These are phyloP conservation scores for Rhinoptilus africanus DNA, from an alignment of 2,113 vertebrate species.

Conservation along the genomic window DNA sequence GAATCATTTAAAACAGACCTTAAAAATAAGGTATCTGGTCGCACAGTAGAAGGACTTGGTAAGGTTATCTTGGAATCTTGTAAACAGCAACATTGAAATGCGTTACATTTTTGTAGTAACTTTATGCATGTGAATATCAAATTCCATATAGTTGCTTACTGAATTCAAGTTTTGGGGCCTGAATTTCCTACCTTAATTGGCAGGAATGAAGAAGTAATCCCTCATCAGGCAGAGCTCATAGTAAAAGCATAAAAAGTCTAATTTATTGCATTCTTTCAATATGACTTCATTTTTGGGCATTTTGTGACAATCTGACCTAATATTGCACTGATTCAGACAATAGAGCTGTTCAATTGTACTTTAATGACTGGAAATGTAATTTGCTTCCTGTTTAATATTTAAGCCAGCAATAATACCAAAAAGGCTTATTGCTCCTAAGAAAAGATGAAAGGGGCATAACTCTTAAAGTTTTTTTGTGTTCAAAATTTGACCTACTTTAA, in stretches of 20 bases:
- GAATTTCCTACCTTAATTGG: slow-evolving; percentile 19
- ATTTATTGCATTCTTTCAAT: slow-evolving; percentile 66
- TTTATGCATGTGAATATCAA: background rate
- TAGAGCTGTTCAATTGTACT: slow-evolving; percentile 61
- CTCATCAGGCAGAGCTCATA: background rate
- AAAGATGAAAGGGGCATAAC: slow-evolving; percentile 66
- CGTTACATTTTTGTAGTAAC: background rate
- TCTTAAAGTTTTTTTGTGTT: slow-evolving; percentile 62
- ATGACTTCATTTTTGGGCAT: slow-evolving; percentile 62
- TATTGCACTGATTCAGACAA: slow-evolving; percentile 64
- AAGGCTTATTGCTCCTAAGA: slow-evolving; percentile 58
- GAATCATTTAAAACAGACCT: background rate
- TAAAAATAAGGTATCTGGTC: background rate
- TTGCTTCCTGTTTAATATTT: slow-evolving; percentile 72
- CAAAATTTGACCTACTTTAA: slow-evolving; percentile 67
- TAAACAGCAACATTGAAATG: background rate
- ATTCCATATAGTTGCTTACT: background rate
- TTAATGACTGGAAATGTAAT: slow-evolving; percentile 64
- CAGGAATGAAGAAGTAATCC: slow-evolving; percentile 20
- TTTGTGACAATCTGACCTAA: slow-evolving; percentile 55
- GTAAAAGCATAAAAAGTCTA: slow-evolving; percentile 19
- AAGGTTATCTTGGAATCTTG: background rate
- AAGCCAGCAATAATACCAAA: slow-evolving; percentile 55
- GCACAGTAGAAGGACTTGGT: background rate
- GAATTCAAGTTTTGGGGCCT: background rate